Conservation (phyloP, 1,140 invertebrate species). For the Acromyrmex echinatior region DNA sequence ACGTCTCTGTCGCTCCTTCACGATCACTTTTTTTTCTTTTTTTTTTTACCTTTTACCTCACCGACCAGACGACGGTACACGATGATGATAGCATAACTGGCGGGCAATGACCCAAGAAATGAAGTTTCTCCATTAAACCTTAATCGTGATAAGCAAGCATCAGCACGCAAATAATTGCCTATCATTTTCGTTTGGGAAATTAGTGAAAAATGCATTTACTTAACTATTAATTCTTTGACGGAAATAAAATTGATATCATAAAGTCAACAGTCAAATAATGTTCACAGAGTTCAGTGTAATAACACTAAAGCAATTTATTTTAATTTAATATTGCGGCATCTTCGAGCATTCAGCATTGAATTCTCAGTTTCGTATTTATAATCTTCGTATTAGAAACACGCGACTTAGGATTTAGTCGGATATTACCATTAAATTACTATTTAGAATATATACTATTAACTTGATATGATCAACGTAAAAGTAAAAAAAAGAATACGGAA, state of each 20-base stretch:
- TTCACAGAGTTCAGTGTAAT: not conserved
- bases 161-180: slow-evolving; percentile 12
- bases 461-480: not conserved
- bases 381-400: not conserved
- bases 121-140: slow-evolving; percentile 75
- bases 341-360: not conserved
- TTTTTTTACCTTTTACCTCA: slow-evolving; percentile 44
- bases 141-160: slow-evolving; percentile 60
- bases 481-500: not conserved
- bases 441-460: not conserved
- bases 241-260: slow-evolving; percentile 1
- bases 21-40: not conserved
- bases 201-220: not conserved
- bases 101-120: slow-evolving; percentile 74
- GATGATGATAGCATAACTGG: slow-evolving; percentile 65
- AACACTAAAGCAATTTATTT: not conserved
- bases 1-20: not conserved
- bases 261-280: not conserved
- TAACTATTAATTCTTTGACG: not conserved
- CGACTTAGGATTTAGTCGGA: not conserved
- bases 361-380: not conserved
- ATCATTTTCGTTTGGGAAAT: slow-evolving; percentile 8
- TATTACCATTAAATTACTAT: not conserved
- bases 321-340: not conserved
- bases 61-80: slow-evolving; percentile 52